Percentiles rank a stretch among this genome's conserved stretches.
These are phyloP conservation scores for Drosophila putrida DNA, from an alignment of 2,888 invertebrate genomes.

Conservation along the genomic window DNA sequence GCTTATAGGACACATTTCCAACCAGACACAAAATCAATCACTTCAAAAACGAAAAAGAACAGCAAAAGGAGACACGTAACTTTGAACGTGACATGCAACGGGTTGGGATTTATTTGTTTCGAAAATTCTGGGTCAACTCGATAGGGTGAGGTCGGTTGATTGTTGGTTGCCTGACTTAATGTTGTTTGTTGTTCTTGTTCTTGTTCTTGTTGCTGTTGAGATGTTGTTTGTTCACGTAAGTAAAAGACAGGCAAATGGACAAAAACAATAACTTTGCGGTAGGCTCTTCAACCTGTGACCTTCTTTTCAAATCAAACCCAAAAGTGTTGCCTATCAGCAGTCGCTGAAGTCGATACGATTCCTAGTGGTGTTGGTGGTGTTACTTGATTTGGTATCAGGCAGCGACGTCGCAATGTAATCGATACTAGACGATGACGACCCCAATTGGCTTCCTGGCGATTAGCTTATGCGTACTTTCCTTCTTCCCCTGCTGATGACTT, in stretches of 20 bases:
- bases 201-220: constrained; percentile 18
- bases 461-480: constrained; percentile 37
- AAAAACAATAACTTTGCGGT: constrained; percentile 66
- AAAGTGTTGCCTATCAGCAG: constrained; percentile 62
- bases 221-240: constrained; percentile 63
- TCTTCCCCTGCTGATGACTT: neutral
- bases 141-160: constrained; percentile 18
- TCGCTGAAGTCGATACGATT: constrained; percentile 14
- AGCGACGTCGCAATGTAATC: constrained; percentile 67
- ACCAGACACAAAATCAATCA: constrained; percentile 63
- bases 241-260: constrained; percentile 56
- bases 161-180: constrained; percentile 22
- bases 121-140: constrained; percentile 76
- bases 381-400: constrained; percentile 56
- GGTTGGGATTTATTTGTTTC: constrained; percentile 54
- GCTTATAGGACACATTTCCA: constrained; percentile 46
- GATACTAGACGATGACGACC: constrained; percentile 63
- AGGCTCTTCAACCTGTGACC: constrained; percentile 66
- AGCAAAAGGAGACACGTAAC: constrained; percentile 7
- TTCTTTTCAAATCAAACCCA: constrained; percentile 52
- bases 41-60: constrained; percentile 10
- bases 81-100: constrained; percentile 27
- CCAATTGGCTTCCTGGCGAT: constrained; percentile 52
- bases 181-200: constrained; percentile 13
- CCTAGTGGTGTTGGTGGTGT: neutral